These are phyloP conservation scores for Microdon myrmicae DNA, from an alignment of 2,888 invertebrate genomes.

Conservation along the genomic window DNA sequence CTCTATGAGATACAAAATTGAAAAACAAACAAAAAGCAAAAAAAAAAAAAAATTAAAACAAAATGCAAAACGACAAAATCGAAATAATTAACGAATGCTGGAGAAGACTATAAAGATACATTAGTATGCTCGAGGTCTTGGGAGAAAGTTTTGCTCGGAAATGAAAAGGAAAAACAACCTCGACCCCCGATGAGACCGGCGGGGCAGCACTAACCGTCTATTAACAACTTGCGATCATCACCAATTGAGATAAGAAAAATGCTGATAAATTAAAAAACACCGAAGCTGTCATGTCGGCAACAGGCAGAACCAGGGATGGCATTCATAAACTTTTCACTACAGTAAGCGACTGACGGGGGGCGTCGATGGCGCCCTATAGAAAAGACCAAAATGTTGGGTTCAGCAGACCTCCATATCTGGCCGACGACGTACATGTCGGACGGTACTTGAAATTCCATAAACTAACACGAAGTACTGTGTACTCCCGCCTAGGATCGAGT, in stretches of 20 bases:
- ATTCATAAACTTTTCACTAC: too few relatives aligned
- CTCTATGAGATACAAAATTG: too few relatives aligned
- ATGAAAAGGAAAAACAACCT: constrained; percentile 13
- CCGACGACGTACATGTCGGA: too few relatives aligned
- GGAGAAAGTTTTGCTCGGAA: constrained; percentile 42
- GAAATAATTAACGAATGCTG: constrained; percentile 3
- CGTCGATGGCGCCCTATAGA: too few relatives aligned
- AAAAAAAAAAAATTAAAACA: not conserved
- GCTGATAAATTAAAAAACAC: constrained; percentile 1
- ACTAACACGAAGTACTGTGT: too few relatives aligned
- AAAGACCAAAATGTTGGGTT: too few relatives aligned
- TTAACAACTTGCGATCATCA: constrained; percentile 4
- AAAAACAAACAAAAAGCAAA: not conserved
- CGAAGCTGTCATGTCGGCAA: too few relatives aligned
- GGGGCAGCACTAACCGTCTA: not conserved
- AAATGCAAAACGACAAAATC: not conserved
- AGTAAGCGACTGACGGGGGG: too few relatives aligned
- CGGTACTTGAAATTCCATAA: too few relatives aligned
- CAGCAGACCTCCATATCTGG: too few relatives aligned
- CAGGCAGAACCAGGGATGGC: too few relatives aligned
- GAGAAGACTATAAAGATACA: constrained; percentile 9
- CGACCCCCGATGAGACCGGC: not conserved
- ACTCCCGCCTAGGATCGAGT: too few relatives aligned
- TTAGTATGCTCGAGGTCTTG: constrained; percentile 6
- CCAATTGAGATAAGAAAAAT: constrained; percentile 7